Percentiles rank a stretch among this genome's conserved stretches.
Evolutionary conservation across 2,888 invertebrate species (phyloP).

Genomic region (Morpho deidamia): DNA sequence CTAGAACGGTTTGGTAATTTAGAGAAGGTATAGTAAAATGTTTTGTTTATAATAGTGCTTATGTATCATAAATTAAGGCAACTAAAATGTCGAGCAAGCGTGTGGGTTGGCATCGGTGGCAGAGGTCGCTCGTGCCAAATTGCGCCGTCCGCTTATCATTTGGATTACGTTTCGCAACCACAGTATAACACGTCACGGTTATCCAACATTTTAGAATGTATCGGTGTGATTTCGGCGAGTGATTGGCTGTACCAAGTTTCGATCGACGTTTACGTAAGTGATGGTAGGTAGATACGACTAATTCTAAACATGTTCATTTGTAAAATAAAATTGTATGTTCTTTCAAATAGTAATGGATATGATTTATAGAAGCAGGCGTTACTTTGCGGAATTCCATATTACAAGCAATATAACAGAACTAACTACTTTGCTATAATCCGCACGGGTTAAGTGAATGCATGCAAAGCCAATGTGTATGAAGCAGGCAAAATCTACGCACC

Average conservation of each 20-base stretch:
- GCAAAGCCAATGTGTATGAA: too few relatives aligned
- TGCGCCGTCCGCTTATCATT: slow-evolving; percentile 67
- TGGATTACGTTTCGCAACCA: slow-evolving; percentile 50
- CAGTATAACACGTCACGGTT: slow-evolving; percentile 32
- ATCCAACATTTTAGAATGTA: slow-evolving; percentile 41
- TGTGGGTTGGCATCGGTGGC: slow-evolving; percentile 62
- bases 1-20: slow-evolving; percentile 2
- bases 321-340: too few relatives aligned
- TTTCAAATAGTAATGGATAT: too few relatives aligned
- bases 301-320: too few relatives aligned
- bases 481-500: too few relatives aligned
- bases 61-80: slow-evolving; percentile 56
- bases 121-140: slow-evolving; percentile 65
- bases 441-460: too few relatives aligned
- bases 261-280: background rate
- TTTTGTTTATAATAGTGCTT: slow-evolving; percentile 32
- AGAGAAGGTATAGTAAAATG: slow-evolving; percentile 16
- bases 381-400: too few relatives aligned
- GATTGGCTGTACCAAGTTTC: slow-evolving; percentile 10
- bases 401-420: too few relatives aligned
- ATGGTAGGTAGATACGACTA: too few relatives aligned
- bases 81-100: slow-evolving; percentile 50
- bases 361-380: too few relatives aligned
- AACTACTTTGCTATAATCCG: too few relatives aligned
- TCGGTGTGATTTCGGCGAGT: slow-evolving; percentile 31